A percentile compares a stretch with the other conserved stretches of the same genome.
phyloP scores from a whole-genome alignment of 64 coral and sea anemone genomes.

The Pocillopora verrucosa region DNA sequence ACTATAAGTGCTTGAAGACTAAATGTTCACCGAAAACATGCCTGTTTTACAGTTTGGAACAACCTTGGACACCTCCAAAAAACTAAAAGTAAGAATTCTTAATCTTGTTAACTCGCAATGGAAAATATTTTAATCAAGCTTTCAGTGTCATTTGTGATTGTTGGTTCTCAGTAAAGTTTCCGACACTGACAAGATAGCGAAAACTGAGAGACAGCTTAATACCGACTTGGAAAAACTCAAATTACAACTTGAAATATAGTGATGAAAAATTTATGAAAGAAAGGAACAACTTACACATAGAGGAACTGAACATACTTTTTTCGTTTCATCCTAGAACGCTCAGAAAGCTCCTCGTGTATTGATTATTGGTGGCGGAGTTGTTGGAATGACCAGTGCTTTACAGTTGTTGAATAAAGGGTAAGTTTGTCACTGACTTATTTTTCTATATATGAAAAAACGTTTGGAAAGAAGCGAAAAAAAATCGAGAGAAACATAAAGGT shows the following conservation, averaged over 20 bases:
- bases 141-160: neutral
- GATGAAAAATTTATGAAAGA: too few relatives aligned
- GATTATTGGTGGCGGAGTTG: conserved; percentile 25
- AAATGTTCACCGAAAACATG: neutral
- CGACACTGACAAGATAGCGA: too few relatives aligned
- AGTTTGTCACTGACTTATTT: neutral
- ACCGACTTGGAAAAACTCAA: too few relatives aligned
- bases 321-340: neutral
- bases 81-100: conserved; percentile 13
- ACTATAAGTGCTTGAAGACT: neutral
- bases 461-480: too few relatives aligned
- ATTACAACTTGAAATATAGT: too few relatives aligned
- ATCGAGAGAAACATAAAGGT: too few relatives aligned
- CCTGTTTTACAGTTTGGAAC: conserved; percentile 11
- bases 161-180: neutral
- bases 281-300: neutral
- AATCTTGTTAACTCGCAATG: too few relatives aligned
- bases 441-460: too few relatives aligned
- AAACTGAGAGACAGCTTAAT: too few relatives aligned
- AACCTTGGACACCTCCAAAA: neutral
- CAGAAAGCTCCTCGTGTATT: neutral
- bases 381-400: conserved; percentile 9
- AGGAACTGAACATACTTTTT: neutral
- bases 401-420: conserved; percentile 12
- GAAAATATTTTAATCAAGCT: too few relatives aligned